Conservation (phyloP, 2,113 vertebrate genomes). For the Corythornis vintsioides region DNA sequence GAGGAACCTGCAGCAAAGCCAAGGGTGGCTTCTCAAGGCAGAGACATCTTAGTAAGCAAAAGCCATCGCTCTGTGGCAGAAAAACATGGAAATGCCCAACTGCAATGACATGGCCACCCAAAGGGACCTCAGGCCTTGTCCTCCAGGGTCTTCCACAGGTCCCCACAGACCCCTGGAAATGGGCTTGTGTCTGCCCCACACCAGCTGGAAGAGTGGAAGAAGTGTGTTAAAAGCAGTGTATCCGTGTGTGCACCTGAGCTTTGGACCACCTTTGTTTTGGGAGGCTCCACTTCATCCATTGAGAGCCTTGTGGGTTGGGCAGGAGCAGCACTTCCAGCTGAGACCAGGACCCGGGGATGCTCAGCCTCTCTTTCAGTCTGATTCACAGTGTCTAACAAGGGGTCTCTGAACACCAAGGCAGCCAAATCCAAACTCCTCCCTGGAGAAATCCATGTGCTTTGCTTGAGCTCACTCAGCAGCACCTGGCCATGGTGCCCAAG, state of each 20-base stretch:
- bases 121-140: background rate
- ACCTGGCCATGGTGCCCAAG: background rate
- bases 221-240: background rate
- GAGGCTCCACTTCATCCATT: background rate
- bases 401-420: background rate
- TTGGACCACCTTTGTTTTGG: fast-evolving
- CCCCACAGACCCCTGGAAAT: background rate
- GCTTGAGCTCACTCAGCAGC: background rate
- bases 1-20: background rate
- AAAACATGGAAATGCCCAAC: background rate
- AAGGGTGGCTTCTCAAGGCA: background rate
- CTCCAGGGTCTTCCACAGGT: background rate
- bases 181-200: background rate
- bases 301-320: background rate
- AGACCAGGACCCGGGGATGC: background rate
- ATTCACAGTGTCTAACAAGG: background rate
- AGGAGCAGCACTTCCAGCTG: background rate
- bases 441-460: background rate
- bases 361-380: background rate
- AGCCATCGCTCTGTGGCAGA: background rate
- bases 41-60: background rate
- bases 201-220: background rate
- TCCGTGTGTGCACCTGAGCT: background rate
- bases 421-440: background rate
- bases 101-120: fast-evolving